Percentiles rank a stretch among this genome's conserved stretches.
These are phyloP conservation scores for Laspeyria flexula DNA, from an alignment of 2,888 invertebrate genomes.

Conservation along the genomic window DNA sequence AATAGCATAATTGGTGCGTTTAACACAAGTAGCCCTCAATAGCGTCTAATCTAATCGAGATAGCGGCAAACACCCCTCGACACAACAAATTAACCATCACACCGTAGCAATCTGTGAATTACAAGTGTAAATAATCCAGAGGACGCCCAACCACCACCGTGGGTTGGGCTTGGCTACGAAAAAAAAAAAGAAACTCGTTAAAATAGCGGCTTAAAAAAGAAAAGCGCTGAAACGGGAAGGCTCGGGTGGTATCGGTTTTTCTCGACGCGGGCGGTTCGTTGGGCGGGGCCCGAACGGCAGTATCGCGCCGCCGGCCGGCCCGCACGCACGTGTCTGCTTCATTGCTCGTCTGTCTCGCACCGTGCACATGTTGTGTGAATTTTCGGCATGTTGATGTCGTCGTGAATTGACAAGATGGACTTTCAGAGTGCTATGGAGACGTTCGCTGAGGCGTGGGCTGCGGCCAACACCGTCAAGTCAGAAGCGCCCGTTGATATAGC, in stretches of 20 bases:
- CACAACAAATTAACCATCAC: conserved; percentile 74
- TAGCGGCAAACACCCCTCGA: conserved; percentile 57
- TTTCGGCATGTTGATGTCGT: conserved; percentile 83
- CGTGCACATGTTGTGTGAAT: conserved; percentile 75
- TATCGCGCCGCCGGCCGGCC: conserved; percentile 88
- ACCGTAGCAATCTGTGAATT: conserved; percentile 77
- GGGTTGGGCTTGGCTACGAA: conserved; percentile 78
- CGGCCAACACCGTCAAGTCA: conserved; percentile 90
- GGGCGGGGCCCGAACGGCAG: conserved; percentile 82
- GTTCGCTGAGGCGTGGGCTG: conserved; percentile 98
- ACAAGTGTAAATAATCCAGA: conserved; percentile 85
- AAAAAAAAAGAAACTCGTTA: conserved; percentile 81
- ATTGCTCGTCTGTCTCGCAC: conserved; percentile 50
- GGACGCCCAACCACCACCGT: conserved; percentile 83
- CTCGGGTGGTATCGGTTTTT: conserved; percentile 84
- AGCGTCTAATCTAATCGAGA: conserved; percentile 67
- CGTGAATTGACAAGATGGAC: conserved; percentile 91
- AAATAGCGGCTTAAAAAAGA: conserved; percentile 86
- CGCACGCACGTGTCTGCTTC: conserved; percentile 73
- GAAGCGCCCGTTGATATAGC: conserved; percentile 86
- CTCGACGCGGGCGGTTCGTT: conserved; percentile 80
- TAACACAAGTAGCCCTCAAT: conserved; percentile 52
- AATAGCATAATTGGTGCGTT: conserved; percentile 39
- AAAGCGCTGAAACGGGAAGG: conserved; percentile 86
- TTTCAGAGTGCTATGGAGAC: conserved; percentile 99